Base-by-base conservation (phyloP, 2,113 vertebrate genomes). In the Lagopus muta region DNA sequence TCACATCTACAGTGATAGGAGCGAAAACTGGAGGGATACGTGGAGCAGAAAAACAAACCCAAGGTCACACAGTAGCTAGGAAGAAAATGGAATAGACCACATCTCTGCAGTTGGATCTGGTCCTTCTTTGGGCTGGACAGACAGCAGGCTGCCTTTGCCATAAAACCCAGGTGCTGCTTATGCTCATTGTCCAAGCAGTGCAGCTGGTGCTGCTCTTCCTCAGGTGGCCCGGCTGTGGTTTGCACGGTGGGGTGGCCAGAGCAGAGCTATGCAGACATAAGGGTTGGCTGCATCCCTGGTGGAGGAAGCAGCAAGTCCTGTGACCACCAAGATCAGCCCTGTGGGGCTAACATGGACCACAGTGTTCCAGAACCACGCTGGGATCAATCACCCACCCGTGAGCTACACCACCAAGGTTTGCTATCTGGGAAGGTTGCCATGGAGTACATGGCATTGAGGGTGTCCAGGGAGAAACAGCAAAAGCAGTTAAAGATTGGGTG, bases 111-210 rank as follows among this genome's bases (percentile, higher is more conserved):
- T 15, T 42, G 40, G 13, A 48, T 7, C 17, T 9, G 22, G 24
- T 13, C 52, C 65, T 42, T 27, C 3, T 17, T 47, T 36, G 36
- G 55, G 34, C 30, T 50, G 70, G 27, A 16, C 15, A 11, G 15
- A 20, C 8, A 13, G 2, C 32, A 45, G 36, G 4, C 27, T 74
- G 61, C 7, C 13, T 47, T 42, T 36, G 40, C 13, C 40, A 28
- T 13, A 36, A 28, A 69, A 54, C 0, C 7, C 30, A 50, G 62
- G 27, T 69, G 55, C 5, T 70, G 54, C 42, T 62, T 21, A 18
- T 28, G 11, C 1, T 24, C 0, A 0, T 36, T 10, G 19, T 47
- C 13, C 24, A 19, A 16, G 11, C 17, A 30, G 16, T 73, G 60
- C 66, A 54, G 13, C 19, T 74, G n/a, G 24, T 42, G 82, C 54